These are phyloP conservation scores for Desmodus rotundus DNA, from an alignment of 2,113 vertebrate species.

Conservation along the genomic window DNA sequence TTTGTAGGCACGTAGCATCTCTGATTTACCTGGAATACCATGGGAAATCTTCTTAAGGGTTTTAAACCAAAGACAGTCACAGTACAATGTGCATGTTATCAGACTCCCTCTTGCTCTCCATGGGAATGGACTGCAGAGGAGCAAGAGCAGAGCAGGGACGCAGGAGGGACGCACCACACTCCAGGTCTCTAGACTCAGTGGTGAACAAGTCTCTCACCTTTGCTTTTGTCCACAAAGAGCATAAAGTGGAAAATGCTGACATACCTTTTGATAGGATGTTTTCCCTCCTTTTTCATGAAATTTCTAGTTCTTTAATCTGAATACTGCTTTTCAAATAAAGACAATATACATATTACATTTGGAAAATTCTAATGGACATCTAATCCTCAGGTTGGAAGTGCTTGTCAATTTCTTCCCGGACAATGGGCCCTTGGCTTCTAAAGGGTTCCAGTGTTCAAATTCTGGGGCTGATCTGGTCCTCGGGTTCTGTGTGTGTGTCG, in stretches of 20 bases:
- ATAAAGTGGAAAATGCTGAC: background rate
- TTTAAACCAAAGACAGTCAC: background rate
- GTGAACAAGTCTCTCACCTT: background rate
- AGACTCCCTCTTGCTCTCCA: background rate
- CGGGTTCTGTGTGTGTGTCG: background rate
- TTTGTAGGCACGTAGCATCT: background rate
- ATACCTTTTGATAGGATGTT: background rate
- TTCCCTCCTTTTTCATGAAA: background rate
- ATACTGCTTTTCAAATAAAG: background rate
- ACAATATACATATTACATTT: background rate
- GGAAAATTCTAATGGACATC: background rate
- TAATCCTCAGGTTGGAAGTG: background rate
- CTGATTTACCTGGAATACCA: background rate
- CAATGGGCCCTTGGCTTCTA: background rate
- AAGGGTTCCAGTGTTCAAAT: background rate
- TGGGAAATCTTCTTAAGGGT: background rate
- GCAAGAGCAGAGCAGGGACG: no score
- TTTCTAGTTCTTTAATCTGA: background rate
- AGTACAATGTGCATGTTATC: no score
- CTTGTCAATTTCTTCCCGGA: background rate
- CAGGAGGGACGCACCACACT: background rate
- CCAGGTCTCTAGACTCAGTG: background rate
- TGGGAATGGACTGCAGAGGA: background rate
- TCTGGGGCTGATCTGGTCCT: background rate
- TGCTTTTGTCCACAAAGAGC: background rate